These are phyloP conservation scores for Aldrovandia affinis DNA, from an alignment of 2,797 vertebrate genomes.

Conservation along the genomic window DNA sequence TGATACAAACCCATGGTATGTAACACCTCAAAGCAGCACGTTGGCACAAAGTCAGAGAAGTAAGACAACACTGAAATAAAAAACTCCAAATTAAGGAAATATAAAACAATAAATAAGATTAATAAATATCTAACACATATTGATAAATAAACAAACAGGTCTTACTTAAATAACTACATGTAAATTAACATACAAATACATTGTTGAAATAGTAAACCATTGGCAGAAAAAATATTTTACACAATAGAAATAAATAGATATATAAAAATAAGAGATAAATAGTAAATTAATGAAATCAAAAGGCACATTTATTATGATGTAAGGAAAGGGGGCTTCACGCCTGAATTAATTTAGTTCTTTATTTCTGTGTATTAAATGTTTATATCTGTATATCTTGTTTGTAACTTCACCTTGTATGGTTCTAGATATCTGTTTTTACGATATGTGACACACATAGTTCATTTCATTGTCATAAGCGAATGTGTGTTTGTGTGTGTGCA, in stretches of 20 bases:
- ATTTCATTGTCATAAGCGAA: neutral
- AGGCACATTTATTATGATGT: slow-evolving; percentile 87
- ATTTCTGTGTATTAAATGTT: neutral
- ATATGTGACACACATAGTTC: neutral
- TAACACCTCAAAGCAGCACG: slow-evolving; percentile 86
- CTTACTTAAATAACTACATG: slow-evolving; percentile 80
- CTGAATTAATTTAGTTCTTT: slow-evolving; percentile 55
- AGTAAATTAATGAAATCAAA: slow-evolving; percentile 83
- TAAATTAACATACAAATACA: slow-evolving; percentile 76
- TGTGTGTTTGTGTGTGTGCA: neutral
- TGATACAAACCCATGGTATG: slow-evolving; percentile 86
- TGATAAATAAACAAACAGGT: slow-evolving; percentile 83
- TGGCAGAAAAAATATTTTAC: slow-evolving; percentile 66
- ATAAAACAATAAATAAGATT: slow-evolving; percentile 75
- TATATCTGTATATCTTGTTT: slow-evolving; percentile 2
- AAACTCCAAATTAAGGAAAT: slow-evolving; percentile 64
- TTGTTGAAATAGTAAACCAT: slow-evolving; percentile 79
- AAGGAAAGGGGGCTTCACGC: slow-evolving; percentile 70
- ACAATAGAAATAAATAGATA: slow-evolving; percentile 73
- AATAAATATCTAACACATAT: slow-evolving; percentile 75
- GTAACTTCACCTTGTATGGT: neutral
- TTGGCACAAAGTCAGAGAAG: slow-evolving; percentile 84
- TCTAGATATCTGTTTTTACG: neutral
- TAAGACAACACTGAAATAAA: slow-evolving; percentile 82
- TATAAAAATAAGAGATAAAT: slow-evolving; percentile 74